Base-by-base conservation (phyloP, 1,140 invertebrate genomes). In the Brachionus plicatilis region DNA sequence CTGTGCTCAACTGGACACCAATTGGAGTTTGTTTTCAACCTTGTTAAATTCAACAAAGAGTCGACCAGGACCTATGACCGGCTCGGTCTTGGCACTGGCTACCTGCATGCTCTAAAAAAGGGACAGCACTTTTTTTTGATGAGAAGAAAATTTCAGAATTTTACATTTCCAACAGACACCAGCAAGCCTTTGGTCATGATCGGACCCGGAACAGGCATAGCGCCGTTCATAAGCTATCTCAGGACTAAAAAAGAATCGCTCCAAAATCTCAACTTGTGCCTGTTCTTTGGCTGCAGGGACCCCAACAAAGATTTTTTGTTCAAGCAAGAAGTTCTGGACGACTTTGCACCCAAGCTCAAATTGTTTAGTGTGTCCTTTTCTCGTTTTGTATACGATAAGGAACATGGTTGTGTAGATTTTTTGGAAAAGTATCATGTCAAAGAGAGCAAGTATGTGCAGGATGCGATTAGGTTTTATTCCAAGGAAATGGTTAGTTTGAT, bases 251-350 rank as follows among this genome's bases (percentile, higher is more conserved):
- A 68, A 65, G n/a, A 82, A 8, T 17, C 8, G 14, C n/a, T 60
- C 11, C 3, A 60, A n/a, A 37, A 68, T 45, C 37, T 82, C n/a
- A 66, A 97, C 68, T 97, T 95, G 3, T 93, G 98, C 85, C 91
- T 99, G 0, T 99, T 96, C 89, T 99, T 96, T 89, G 98, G 98
- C 14, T 99, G 98, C 88, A 92, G 98, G 78, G 95, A 95, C 88
- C 93, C 93, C 84, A 91, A 92, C 2, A 94, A 98, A 89, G 98
- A 99, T 90, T 99, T 92, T 88, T 93, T 99, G 82, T 99, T 99
- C 88, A 92, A 93, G 89, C 93, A 97, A 86, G 97, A 99, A 90
- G 89, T 99, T 24, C 91, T 94, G 65, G 91, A 93, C 70, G 98
- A 93, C 88, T 91, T 93, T 53, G 93, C 93, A 84, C 95, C 95